Base-by-base conservation (phyloP, 2,113 vertebrate species). In the Psittacara wagleri region DNA sequence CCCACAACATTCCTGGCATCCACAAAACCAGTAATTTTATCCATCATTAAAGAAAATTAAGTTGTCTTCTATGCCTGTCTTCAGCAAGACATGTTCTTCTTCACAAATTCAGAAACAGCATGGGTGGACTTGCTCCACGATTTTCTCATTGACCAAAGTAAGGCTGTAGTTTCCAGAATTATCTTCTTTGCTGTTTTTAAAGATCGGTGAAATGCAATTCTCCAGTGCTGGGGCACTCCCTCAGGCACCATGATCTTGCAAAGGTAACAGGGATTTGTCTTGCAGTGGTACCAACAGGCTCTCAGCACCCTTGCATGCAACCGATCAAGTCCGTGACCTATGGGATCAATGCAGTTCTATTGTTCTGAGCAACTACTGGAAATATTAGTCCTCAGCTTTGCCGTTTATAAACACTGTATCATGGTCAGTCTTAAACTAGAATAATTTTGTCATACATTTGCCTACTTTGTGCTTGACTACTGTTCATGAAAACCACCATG, bases 281-380 rank as follows among this genome's bases (percentile, higher is more conserved):
- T 76, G 25, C 24, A 76, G 2, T 31, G 28, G 20, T 20, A 54
- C 44, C 31, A 67, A 15, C 13, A 82, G 35, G 39, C 5, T 63
- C 27, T 62, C 44, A 88, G 94, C 19, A 63, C 9, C 39, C 2
- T 5, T 0, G 2, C 37, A 67, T 15, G 19, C 41, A 86, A 48
- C 25, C 25, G 35, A 24, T 33, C 18, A 44, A 9, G 4, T 31
- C 39, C 10, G 51, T 9, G 55, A 31, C 27, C 31, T 75, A 72
- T 12, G 62, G 20, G 27, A 88, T 16, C 0, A 0, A 66, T 44
- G 22, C 3, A 82, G 7, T 11, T 62, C 24, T 51, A 5, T 5
- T 55, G 22, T 22, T 39, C 39, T 72, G n/a, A 67, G 15, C 48
- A 83, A 49, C 14, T 79, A 14, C 16, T 31, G 17, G 28, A 79